A percentile compares a stretch with the other conserved stretches of the same genome.
Conservation (phyloP, 2,113 vertebrate species). For the Dermatemys mawii region DNA sequence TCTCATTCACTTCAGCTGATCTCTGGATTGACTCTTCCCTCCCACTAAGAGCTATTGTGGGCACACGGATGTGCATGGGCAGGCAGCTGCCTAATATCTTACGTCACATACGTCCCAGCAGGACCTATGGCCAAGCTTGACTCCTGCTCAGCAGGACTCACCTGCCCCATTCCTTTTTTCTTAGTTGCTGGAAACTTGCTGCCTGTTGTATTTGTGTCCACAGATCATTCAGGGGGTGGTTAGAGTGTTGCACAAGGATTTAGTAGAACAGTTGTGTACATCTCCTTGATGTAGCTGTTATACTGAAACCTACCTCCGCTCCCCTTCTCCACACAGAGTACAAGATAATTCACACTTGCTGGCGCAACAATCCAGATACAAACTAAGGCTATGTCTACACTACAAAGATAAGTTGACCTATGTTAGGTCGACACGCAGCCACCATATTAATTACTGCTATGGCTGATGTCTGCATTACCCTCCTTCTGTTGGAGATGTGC, state of each 20-base stretch:
- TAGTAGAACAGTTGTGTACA: not conserved
- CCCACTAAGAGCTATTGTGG: not conserved
- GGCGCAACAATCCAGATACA: not conserved
- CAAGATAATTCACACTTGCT: too few relatives aligned
- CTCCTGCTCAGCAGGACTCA: not conserved
- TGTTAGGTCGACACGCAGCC: too few relatives aligned
- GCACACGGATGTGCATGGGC: not conserved
- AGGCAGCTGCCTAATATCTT: not conserved
- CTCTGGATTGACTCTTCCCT: not conserved
- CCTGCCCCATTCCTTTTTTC: not conserved
- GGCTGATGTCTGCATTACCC: too few relatives aligned
- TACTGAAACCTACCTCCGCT: slow-evolving; percentile 14
- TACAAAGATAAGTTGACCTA: too few relatives aligned
- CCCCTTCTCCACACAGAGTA: not conserved
- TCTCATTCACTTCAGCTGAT: slow-evolving; percentile 42
- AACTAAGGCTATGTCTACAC: not conserved
- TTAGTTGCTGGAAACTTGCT: not conserved
- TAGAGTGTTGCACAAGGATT: not conserved
- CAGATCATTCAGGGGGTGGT: not conserved
- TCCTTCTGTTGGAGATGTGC: too few relatives aligned
- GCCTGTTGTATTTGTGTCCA: not conserved
- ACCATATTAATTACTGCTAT: too few relatives aligned
- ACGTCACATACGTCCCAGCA: not conserved
- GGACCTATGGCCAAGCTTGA: not conserved
- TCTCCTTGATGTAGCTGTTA: slow-evolving; percentile 45